Base-by-base conservation (phyloP, 2,797 vertebrate genomes). In the Melanotaenia pygmaea region DNA sequence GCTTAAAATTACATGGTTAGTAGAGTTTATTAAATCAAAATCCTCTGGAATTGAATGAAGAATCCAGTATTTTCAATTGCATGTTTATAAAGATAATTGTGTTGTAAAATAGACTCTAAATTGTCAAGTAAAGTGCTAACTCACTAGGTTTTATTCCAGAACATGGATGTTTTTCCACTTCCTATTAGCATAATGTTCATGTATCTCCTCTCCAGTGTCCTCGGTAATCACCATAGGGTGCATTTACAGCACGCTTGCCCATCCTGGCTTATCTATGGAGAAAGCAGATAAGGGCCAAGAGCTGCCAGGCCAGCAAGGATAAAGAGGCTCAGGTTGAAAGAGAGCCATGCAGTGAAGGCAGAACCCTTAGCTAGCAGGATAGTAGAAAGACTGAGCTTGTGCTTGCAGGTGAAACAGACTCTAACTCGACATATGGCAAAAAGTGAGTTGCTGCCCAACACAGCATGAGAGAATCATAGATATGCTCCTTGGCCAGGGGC, bases 241-340 rank as follows among this genome's bases (percentile, higher is more conserved):
- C 77, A 70, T 86, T 85, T 82, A 72, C 74, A 79, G 77, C 77
- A 74, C 72, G 59, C 77, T 85, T 77, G 82, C 75, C 88, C 82
- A 67, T 81, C 77, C 80, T 76, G 72, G 86, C 86, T 92, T 92
- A 92, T 92, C 90, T 90, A 64, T 88, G 86, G 70, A 84, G 80
- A 74, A 82, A 85, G 74, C 77, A 76, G 91, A 93, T 92, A 91
- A 91, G 86, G 86, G 88, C 81, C 60, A 79, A 81, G 81, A 81
- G 82, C 86, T 89, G 89, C 87, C 83, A 85, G 79, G 91, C 84
- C 86, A 86, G 86, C 84, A 43, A 67, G 84, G 87, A 91, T 90
- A 85, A 90, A 90, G 83, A 81, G 83, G 78, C 86, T 91, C 85
- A 85, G 87, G 81, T 84, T 91, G 85, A 90, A 89, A 86, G 80